A percentile compares a stretch with the other conserved stretches of the same genome.
phyloP scores from a whole-genome alignment of 2,888 invertebrate species.

The Drosophila affinis region DNA sequence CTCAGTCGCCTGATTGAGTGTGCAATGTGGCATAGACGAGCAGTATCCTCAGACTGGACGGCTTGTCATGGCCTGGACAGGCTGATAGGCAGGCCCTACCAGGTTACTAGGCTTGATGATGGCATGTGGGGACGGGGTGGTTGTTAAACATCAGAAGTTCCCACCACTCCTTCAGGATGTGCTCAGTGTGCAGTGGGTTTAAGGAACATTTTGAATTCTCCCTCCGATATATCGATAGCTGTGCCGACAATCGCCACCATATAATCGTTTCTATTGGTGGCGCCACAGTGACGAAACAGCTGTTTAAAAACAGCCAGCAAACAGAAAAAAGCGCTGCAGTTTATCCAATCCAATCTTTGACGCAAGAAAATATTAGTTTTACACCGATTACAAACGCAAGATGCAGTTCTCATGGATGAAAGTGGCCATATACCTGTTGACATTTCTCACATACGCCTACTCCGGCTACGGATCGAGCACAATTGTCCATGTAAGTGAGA shows the following conservation, averaged over 20 bases:
- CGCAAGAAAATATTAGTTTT: background rate
- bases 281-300: background rate
- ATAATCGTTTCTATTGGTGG: background rate
- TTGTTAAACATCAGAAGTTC: no score
- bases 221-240: background rate
- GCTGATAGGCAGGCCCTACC: constrained; percentile 4
- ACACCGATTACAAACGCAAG: background rate
- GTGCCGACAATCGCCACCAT: background rate
- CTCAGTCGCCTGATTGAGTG: constrained; percentile 28
- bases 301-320: constrained; percentile 4
- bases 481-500: constrained; percentile 85
- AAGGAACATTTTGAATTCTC: background rate
- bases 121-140: no score
- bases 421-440: constrained; percentile 89
- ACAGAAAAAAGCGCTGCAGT: background rate
- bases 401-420: constrained; percentile 92
- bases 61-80: constrained; percentile 12
- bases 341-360: background rate
- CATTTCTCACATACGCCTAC: constrained; percentile 91
- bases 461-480: constrained; percentile 91
- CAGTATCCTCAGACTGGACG: constrained; percentile 20
- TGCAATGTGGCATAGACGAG: background rate
- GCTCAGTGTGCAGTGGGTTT: no score
- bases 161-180: no score
- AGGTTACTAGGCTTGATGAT: no score